Percentiles rank a stretch among this genome's conserved stretches.
Evolutionary conservation across 2,797 vertebrate genomes (phyloP).

Genomic region (Paguma larvata): DNA sequence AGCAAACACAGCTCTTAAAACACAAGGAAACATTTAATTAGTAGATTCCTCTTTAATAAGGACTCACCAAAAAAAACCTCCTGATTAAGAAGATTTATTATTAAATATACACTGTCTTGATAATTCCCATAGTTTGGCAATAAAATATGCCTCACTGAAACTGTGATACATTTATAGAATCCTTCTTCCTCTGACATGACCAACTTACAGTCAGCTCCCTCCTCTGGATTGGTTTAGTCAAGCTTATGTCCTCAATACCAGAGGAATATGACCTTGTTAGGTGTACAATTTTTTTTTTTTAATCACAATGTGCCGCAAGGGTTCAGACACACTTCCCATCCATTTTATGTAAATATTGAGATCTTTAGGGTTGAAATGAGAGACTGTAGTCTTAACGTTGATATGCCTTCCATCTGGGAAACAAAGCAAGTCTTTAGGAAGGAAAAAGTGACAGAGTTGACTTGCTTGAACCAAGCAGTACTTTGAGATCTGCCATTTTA

Average conservation of each 20-base stretch:
- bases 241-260: neutral
- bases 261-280: neutral
- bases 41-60: conserved; percentile 22
- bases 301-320: neutral
- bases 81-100: conserved; percentile 58
- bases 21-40: conserved; percentile 34
- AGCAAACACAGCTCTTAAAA: conserved; percentile 44
- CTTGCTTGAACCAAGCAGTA: neutral
- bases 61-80: neutral
- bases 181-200: neutral
- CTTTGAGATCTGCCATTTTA: conserved; percentile 2
- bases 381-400: neutral
- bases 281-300: neutral
- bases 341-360: neutral
- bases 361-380: conserved; percentile 21
- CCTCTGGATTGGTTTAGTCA: neutral
- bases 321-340: neutral
- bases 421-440: conserved; percentile 15
- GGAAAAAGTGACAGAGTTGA: neutral
- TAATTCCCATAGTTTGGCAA: neutral
- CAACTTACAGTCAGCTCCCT: conserved; percentile 1
- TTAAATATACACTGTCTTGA: conserved; percentile 26
- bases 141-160: conserved; percentile 15
- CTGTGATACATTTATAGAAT: conserved; percentile 45
- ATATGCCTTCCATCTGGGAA: neutral